Evolutionary conservation across 1,140 invertebrate species (phyloP).

Genomic region (Sycophaga agraensis): DNA sequence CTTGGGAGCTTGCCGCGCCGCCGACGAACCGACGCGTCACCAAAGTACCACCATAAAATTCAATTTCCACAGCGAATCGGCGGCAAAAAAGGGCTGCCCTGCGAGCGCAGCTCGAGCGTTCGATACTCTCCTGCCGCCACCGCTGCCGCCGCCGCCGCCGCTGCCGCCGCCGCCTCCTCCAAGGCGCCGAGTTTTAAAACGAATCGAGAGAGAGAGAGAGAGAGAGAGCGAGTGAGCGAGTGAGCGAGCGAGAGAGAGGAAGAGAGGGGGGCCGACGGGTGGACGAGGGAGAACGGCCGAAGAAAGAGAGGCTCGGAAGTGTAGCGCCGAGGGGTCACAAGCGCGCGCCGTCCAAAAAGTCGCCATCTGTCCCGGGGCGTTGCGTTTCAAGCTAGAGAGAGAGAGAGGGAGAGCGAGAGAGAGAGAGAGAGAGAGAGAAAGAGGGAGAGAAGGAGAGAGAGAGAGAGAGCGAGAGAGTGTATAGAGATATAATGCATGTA

Average conservation of each 20-base stretch:
- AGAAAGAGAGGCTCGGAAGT: constrained; percentile 1
- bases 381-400: constrained; percentile 3
- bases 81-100: too few species aligned
- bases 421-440: neutral
- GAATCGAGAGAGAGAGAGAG: neutral
- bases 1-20: too few species aligned
- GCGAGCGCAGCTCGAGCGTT: too few species aligned
- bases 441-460: neutral
- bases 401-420: neutral
- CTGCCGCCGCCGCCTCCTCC: too few species aligned
- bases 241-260: neutral
- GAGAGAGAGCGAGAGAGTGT: neutral
- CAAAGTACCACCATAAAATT: constrained; percentile 8
- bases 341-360: constrained; percentile 21
- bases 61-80: neutral
- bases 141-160: too few species aligned
- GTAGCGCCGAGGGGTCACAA: neutral
- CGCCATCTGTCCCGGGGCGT: constrained; percentile 27
- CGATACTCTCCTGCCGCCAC: too few species aligned
- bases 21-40: neutral
- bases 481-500: neutral
- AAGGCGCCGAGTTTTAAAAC: too few species aligned
- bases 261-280: too few species aligned
- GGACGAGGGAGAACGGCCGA: neutral
- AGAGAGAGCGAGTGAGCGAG: too few species aligned